Evolutionary conservation across 2,797 vertebrate species (phyloP), one percentile per base, ranked within the genome.

Genomic region (Smutsia gigantea): DNA sequence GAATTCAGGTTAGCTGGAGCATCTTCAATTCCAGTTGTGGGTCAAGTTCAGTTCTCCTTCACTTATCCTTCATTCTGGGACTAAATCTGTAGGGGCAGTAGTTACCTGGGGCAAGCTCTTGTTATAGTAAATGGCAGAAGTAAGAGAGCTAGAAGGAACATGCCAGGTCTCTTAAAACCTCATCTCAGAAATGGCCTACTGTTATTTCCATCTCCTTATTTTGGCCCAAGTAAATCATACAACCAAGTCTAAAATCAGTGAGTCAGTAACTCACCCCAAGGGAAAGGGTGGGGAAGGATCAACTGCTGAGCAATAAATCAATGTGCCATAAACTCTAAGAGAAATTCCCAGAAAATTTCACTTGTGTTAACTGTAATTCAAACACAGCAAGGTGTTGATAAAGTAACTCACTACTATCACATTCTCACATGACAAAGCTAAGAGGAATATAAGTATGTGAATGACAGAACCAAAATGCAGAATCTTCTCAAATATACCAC

Each of bases 361-460:
- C 82, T 85, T 88, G 75, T 79, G 82, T 85, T 93, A 83, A 87
- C 42, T 42, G 42, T 42, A 42, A 42, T 42, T 42, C 31, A 97
- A 87, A 92, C 53, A 92, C 1, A 96, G 42, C 19, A 83, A 87
- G n/a, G n/a, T 77, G 31, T 53, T 92, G 31, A 94, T n/a, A 4
- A 85, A 94, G 86, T 87, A 96, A 92, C 25, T 66, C 46, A 77
- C 14, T 89, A 61, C 57, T 93, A 93, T 81, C 78, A 92, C 85
- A 94, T 77, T 95, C 64, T 96, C 81, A 96, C 31, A 90, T 34
- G 61, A 92, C 27, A 53, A 92, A 96, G 49, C 71, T 87, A 92
- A 93, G 59, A 93, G 42, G 68, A 97, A 96, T 9, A 90, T 66
- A 96, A 95, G 93, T 77, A 94, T 15, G 27, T 57, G n/a, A 78